Evolutionary conservation across 2,888 invertebrate genomes (phyloP), one percentile per base, ranked within the genome.

Genomic region (Petrophora chlorosata): DNA sequence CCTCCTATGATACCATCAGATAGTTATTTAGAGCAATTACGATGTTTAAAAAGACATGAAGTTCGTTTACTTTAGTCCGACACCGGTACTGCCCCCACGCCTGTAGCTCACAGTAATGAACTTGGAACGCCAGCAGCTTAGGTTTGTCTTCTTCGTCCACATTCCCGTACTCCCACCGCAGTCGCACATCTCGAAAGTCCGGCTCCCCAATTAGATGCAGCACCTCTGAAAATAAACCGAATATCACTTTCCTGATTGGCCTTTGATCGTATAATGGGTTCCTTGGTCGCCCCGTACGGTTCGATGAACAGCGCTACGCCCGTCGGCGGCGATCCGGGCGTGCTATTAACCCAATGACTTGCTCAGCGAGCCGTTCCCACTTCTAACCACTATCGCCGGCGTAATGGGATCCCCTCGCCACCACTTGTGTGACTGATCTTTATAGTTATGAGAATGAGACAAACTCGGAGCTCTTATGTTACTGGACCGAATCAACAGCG

Each of bases 31-130:
- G 12, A 17, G 32, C 36, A 47, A 40, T 29, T 22, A 35, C 34
- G 25, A 17, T 38, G 5, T 17, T 22, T 5, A 29, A 8, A 19
- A 33, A 4, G 15, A n/a, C 10, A 25, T 25, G 2, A 3, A 5
- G 5, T 1, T 10, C 1, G 17, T 41, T 52, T 61, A 92, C 93
- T 88, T 92, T 93, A 34, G 93, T 92, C 60, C 94, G 91, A 72
- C 96, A 96, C 46, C 95, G 91, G 68, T 95, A 94, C 35, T 94
- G 92, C 9, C 95, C 95, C 94, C 94, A 95, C 9, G 94, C 93
- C 76, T 96, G 95, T 55, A 95, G 80, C 74, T 96, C 96, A 78
- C 96, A 96, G 79, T 95, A 95, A 69, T 94, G 92, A 29, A 95
- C 91, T 76, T 93, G 93, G 81, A 94, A 95, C 9, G 92, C 92